Evolutionary conservation across 2,113 vertebrate species (phyloP).

Genomic region (Romanogobio albipinnatus): DNA sequence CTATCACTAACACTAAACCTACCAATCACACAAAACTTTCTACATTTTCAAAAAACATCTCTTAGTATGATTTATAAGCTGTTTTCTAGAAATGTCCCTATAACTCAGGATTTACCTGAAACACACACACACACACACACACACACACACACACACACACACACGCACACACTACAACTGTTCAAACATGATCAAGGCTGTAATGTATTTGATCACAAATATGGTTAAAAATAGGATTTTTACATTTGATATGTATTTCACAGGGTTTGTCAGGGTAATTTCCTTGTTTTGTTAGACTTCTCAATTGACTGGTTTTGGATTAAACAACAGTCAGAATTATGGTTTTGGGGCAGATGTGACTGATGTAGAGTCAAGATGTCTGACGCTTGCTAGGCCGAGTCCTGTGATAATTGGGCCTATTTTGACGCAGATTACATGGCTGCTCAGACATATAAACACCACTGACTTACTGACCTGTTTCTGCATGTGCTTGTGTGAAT

Average conservation of each 20-base stretch:
- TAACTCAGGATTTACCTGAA: too few species aligned
- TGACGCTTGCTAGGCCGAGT: conserved; percentile 38
- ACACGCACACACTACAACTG: too few species aligned
- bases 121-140: too few species aligned
- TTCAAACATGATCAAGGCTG: background rate
- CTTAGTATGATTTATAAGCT: too few species aligned
- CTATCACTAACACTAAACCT: too few species aligned
- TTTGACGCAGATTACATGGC: conserved; percentile 60
- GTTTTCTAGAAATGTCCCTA: too few species aligned
- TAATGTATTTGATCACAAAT: background rate
- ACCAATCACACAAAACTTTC: too few species aligned
- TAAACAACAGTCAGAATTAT: conserved; percentile 48
- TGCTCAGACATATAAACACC: conserved; percentile 42
- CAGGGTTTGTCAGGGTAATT: background rate
- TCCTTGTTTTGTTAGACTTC: conserved; percentile 12
- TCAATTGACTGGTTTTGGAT: conserved; percentile 15
- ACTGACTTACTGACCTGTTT: conserved; percentile 34
- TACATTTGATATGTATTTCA: background rate
- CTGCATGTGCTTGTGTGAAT: conserved; percentile 17
- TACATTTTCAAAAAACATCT: too few species aligned
- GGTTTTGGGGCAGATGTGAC: conserved; percentile 6
- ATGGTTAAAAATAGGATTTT: background rate
- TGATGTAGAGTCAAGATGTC: conserved; percentile 47
- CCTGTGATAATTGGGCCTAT: conserved; percentile 58
- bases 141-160: too few species aligned